These are phyloP conservation scores for Melolontha melolontha DNA, from an alignment of 2,888 invertebrate genomes.

Conservation along the genomic window DNA sequence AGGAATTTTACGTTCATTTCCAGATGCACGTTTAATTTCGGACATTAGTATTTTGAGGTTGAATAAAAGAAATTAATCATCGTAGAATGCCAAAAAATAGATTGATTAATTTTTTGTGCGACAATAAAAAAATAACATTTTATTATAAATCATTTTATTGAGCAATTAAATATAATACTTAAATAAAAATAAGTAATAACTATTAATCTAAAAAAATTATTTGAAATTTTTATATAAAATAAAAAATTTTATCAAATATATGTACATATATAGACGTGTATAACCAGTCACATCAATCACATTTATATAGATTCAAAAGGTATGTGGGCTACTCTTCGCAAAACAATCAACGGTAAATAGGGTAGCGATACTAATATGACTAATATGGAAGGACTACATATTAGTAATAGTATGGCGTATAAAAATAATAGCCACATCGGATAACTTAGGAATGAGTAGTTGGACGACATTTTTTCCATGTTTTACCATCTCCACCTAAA, in stretches of 20 bases:
- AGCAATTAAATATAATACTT: no score
- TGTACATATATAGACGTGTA: background rate
- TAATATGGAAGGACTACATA: slow-evolving; percentile 76
- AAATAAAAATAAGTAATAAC: no score
- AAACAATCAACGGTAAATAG: slow-evolving; percentile 75
- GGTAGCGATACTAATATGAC: slow-evolving; percentile 77
- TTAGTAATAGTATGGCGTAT: slow-evolving; percentile 73
- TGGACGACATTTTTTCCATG: slow-evolving; percentile 48
- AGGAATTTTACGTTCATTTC: no score
- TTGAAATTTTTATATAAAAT: no score
- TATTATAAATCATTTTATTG: no score
- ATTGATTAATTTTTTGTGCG: no score
- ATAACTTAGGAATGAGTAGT: slow-evolving; percentile 51
- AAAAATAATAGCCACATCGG: slow-evolving; percentile 73
- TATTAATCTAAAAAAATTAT: no score
- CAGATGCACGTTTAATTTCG: no score
- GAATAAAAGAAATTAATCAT: no score
- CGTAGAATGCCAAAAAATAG: no score
- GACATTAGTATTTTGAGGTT: no score
- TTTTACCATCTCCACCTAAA: slow-evolving; percentile 55
- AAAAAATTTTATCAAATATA: background rate
- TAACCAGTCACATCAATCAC: slow-evolving; percentile 4
- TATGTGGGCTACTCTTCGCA: slow-evolving; percentile 75
- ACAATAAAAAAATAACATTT: no score
- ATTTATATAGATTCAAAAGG: slow-evolving; percentile 74